phyloP scores from a whole-genome alignment of 1,140 invertebrate genomes.

The Brachionus koreanus region DNA sequence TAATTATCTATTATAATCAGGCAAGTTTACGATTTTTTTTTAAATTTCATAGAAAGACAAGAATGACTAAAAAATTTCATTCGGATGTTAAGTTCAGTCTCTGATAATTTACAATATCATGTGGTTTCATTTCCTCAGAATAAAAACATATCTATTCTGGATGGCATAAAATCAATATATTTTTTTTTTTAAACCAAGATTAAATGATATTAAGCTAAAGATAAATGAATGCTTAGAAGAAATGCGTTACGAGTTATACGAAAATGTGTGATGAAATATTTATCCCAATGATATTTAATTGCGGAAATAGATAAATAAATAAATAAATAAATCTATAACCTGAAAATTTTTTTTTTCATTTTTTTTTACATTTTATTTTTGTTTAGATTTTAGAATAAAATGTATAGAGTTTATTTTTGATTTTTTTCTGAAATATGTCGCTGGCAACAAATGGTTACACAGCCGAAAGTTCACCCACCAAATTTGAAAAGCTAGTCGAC shows the following conservation, averaged over 20 bases:
- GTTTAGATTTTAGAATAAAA: not conserved
- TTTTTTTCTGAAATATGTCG: not conserved
- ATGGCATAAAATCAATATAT: not conserved
- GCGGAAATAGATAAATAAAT: no score
- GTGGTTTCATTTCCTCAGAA: not conserved
- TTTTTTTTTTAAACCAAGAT: slow-evolving; percentile 19
- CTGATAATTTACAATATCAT: not conserved
- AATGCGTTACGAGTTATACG: slow-evolving; percentile 36
- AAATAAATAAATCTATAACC: not conserved
- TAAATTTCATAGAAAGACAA: no score
- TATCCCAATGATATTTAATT: not conserved
- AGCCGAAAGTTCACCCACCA: not conserved
- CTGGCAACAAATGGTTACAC: slow-evolving; percentile 7
- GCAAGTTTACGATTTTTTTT: no score
- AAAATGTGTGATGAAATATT: not conserved
- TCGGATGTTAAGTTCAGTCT: no score
- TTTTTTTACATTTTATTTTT: not conserved
- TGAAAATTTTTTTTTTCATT: not conserved
- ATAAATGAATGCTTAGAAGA: slow-evolving; percentile 44
- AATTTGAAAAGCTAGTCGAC: slow-evolving; percentile 19
- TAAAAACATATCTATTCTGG: not conserved
- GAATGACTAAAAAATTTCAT: no score
- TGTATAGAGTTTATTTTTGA: not conserved
- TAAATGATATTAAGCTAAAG: slow-evolving; percentile 34
- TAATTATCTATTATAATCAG: no score